These are phyloP conservation scores for Acanthoscelides obtectus DNA, from an alignment of 2,888 invertebrate species.

Conservation along the genomic window DNA sequence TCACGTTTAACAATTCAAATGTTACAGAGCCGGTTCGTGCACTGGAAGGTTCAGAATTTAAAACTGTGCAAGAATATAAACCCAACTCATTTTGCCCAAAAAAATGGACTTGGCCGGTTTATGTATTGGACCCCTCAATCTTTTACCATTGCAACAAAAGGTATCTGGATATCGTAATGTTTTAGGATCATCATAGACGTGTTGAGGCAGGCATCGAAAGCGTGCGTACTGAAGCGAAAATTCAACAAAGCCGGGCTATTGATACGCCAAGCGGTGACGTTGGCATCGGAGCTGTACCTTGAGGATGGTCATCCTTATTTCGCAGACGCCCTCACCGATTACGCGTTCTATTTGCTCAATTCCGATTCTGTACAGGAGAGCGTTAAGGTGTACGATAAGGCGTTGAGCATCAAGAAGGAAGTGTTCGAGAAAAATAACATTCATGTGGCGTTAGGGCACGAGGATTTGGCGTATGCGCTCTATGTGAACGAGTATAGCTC, in stretches of 20 bases:
- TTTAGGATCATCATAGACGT: constrained; percentile 72
- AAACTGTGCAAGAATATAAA: too few species aligned
- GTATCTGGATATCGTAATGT: constrained; percentile 10
- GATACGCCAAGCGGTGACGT: constrained; percentile 74
- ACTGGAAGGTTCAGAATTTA: too few species aligned
- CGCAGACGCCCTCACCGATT: constrained; percentile 81
- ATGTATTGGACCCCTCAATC: background rate
- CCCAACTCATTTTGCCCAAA: background rate
- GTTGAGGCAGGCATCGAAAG: constrained; percentile 79
- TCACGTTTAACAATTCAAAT: too few species aligned
- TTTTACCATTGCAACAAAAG: too few species aligned
- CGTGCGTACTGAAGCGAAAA: constrained; percentile 84
- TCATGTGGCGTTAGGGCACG: constrained; percentile 83
- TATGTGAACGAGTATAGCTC: constrained; percentile 91
- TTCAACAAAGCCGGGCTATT: constrained; percentile 78
- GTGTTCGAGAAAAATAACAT: constrained; percentile 83
- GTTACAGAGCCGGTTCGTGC: too few species aligned
- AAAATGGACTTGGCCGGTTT: background rate
- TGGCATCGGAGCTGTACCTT: constrained; percentile 60
- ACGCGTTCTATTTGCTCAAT: constrained; percentile 86
- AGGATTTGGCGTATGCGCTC: constrained; percentile 88
- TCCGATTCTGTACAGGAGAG: constrained; percentile 80
- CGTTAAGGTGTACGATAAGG: constrained; percentile 77
- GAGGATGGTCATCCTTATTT: constrained; percentile 70
- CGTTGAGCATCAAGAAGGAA: constrained; percentile 65